phyloP scores from a whole-genome alignment of 2,113 vertebrate species.

The Shinisaurus crocodilurus region DNA sequence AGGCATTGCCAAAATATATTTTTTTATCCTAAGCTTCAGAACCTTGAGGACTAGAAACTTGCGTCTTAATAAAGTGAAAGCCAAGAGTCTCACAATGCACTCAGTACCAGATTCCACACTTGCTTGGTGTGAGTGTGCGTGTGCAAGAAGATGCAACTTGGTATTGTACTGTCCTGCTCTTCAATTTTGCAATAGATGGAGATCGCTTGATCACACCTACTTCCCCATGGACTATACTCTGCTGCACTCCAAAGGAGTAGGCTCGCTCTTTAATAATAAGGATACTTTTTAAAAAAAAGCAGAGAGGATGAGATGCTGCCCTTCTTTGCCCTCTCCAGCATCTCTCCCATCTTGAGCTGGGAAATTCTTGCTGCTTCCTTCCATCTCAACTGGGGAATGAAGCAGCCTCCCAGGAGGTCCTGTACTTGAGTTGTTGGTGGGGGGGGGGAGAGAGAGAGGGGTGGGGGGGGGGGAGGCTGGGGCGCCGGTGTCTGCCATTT shows the following conservation, averaged over 20 bases:
- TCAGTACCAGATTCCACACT: not conserved
- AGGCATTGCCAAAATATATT: not conserved
- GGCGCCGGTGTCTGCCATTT: not conserved
- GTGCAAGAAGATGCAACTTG: not conserved
- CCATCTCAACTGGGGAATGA: not conserved
- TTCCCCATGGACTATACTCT: not conserved
- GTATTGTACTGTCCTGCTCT: too few relatives aligned
- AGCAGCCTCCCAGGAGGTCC: not conserved
- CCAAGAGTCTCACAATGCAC: not conserved
- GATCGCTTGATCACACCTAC: not conserved
- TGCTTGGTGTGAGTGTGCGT: not conserved
- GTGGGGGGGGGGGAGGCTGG: rapidly evolving
- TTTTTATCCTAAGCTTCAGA: not conserved
- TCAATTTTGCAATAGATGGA: not conserved
- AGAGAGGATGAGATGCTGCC: not conserved
- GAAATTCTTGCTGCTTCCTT: not conserved
- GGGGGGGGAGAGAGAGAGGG: not conserved
- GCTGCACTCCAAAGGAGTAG: not conserved
- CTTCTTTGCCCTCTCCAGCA: not conserved
- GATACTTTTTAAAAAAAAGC: not conserved
- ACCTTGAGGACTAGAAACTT: not conserved
- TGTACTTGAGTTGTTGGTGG: not conserved
- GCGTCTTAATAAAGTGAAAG: not conserved
- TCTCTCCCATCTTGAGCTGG: not conserved
- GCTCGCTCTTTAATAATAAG: not conserved